phyloP scores from a whole-genome alignment of 2,888 invertebrate genomes.

The Neoscelio sp. region DNA sequence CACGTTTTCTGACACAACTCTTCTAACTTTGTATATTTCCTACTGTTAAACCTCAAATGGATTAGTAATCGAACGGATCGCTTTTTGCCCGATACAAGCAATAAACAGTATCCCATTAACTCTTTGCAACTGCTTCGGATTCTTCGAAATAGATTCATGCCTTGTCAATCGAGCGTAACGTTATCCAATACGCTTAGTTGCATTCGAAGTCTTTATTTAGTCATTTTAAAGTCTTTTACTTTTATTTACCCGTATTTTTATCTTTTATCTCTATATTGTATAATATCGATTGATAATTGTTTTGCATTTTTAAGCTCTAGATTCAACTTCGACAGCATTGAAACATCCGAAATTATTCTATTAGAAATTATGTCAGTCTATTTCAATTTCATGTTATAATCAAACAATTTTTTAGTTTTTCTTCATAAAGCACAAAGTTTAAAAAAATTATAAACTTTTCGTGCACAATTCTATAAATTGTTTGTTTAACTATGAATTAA shows the following conservation, averaged over 20 bases:
- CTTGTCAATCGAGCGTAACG: constrained; percentile 61
- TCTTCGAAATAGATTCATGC: constrained; percentile 59
- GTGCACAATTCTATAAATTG: no score
- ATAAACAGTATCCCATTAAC: constrained; percentile 59
- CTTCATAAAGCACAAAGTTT: no score
- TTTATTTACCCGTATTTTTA: neutral
- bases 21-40: constrained; percentile 57
- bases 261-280: no score
- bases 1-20: constrained; percentile 50
- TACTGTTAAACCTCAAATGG: constrained; percentile 70
- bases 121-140: constrained; percentile 47
- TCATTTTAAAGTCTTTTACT: constrained; percentile 24
- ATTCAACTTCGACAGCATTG: no score
- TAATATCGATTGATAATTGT: no score
- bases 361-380: no score
- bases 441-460: no score
- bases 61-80: constrained; percentile 69
- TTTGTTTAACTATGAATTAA: no score
- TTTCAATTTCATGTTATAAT: no score
- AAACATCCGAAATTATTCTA: no score
- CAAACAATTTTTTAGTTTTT: no score
- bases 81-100: constrained; percentile 48
- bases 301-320: no score
- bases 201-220: constrained; percentile 34
- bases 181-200: constrained; percentile 40